Conservation (phyloP, 1,140 invertebrate species). For the Meloidogyne chitwoodi region DNA sequence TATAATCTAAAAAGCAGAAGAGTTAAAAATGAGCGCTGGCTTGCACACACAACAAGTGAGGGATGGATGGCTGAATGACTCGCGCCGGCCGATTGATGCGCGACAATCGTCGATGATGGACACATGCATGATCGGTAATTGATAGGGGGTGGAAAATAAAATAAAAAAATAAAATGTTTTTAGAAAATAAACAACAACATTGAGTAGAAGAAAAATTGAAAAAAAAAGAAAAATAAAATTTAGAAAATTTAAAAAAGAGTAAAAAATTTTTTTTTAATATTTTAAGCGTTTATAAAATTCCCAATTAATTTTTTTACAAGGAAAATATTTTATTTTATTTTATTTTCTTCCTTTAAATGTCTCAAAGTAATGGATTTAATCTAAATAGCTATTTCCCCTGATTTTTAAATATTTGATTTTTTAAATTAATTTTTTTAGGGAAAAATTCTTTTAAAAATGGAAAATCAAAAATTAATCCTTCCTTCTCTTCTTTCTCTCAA, state of each 20-base stretch:
- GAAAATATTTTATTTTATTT: no score
- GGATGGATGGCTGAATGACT: neutral
- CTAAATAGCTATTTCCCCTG: no score
- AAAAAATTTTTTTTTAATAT: no score
- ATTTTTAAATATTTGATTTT: no score
- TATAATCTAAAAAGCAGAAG: neutral
- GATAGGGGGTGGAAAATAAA: neutral
- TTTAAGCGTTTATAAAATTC: no score
- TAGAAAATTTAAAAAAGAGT: no score
- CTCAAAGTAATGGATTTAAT: no score
- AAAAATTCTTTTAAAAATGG: no score
- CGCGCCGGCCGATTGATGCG: neutral
- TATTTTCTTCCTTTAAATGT: no score
- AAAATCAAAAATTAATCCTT: neutral
- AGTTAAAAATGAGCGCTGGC: neutral
- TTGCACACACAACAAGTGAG: neutral
- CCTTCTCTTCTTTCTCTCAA: neutral
- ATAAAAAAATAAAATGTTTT: neutral
- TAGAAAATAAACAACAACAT: neutral
- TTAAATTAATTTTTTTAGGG: no score
- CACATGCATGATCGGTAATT: neutral
- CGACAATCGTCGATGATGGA: neutral
- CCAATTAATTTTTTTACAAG: no score
- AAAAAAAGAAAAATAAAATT: neutral
- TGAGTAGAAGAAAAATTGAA: neutral